These are phyloP conservation scores for Cataglyphis albicans DNA, from an alignment of 2,888 invertebrate genomes.

Conservation along the genomic window DNA sequence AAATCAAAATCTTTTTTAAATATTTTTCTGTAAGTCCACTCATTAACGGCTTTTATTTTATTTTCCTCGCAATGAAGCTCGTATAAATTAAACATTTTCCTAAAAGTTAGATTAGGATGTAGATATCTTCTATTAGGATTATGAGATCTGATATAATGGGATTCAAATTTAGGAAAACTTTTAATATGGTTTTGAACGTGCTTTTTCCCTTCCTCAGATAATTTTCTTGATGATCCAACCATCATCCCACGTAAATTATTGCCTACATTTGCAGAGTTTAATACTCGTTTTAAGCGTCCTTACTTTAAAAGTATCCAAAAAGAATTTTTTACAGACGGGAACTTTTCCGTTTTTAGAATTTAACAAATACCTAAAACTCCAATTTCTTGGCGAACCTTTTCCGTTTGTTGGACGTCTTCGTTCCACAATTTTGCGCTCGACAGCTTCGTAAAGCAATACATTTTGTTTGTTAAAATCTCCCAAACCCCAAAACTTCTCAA, in stretches of 20 bases:
- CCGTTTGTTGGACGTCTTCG: constrained; percentile 59
- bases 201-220: constrained; percentile 50
- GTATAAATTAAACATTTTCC: constrained; percentile 71
- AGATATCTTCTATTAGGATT: not conserved
- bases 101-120: constrained; percentile 62
- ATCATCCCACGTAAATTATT: constrained; percentile 60
- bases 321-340: constrained; percentile 34
- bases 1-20: constrained; percentile 44
- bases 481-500: constrained; percentile 67
- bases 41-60: constrained; percentile 59
- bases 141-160: constrained; percentile 3
- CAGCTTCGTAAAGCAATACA: constrained; percentile 63
- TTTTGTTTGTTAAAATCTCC: constrained; percentile 70
- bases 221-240: constrained; percentile 58
- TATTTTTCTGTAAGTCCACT: constrained; percentile 24
- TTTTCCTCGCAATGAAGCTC: constrained; percentile 66
- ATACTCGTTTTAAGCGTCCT: constrained; percentile 61
- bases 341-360: constrained; percentile 62
- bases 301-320: constrained; percentile 48
- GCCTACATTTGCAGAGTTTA: constrained; percentile 56
- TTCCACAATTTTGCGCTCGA: constrained; percentile 63
- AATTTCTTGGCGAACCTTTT: constrained; percentile 63
- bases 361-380: constrained; percentile 65
- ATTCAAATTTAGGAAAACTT: constrained; percentile 58
- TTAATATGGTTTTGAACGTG: constrained; percentile 63